These are phyloP conservation scores for Argopecten irradians DNA, from an alignment of 1,140 invertebrate genomes.

Conservation along the genomic window DNA sequence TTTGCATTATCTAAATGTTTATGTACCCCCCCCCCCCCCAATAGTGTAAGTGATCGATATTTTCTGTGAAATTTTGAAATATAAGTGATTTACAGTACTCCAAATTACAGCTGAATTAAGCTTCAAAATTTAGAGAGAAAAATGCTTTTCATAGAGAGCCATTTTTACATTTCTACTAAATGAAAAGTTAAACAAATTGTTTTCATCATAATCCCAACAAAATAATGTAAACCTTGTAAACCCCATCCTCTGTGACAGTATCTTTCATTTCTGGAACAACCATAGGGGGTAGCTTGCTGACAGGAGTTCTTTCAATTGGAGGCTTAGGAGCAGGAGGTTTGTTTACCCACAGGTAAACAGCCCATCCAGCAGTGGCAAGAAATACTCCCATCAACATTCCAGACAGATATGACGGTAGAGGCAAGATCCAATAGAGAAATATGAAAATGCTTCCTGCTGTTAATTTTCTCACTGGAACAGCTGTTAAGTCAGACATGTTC, in stretches of 20 bases:
- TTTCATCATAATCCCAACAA: too few species aligned
- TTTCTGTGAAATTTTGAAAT: too few species aligned
- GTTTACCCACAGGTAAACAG: conserved; percentile 62
- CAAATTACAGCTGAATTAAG: too few species aligned
- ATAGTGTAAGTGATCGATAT: too few species aligned
- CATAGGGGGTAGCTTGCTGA: conserved; percentile 67
- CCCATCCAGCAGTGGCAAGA: conserved; percentile 58
- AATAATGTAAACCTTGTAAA: conserved; percentile 67
- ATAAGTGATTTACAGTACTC: too few species aligned
- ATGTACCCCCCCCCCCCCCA: too few species aligned
- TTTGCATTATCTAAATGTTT: too few species aligned
- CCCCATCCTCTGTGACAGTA: conserved; percentile 58
- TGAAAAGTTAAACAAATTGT: too few species aligned
- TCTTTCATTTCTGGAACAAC: conserved; percentile 72
- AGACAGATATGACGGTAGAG: conserved; percentile 70
- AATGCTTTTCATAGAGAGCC: too few species aligned
- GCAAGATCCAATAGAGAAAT: conserved; percentile 69
- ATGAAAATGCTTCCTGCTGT: conserved; percentile 49
- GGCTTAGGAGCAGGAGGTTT: conserved; percentile 54
- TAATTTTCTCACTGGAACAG: conserved; percentile 58
- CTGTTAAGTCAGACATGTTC: background rate
- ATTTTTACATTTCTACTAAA: too few species aligned
- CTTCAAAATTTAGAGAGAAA: too few species aligned
- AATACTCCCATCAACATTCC: conserved; percentile 70
- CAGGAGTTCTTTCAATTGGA: conserved; percentile 49